phyloP scores from a whole-genome alignment of 23 tunicate species.

The Oikopleura vanhoeffeni region DNA sequence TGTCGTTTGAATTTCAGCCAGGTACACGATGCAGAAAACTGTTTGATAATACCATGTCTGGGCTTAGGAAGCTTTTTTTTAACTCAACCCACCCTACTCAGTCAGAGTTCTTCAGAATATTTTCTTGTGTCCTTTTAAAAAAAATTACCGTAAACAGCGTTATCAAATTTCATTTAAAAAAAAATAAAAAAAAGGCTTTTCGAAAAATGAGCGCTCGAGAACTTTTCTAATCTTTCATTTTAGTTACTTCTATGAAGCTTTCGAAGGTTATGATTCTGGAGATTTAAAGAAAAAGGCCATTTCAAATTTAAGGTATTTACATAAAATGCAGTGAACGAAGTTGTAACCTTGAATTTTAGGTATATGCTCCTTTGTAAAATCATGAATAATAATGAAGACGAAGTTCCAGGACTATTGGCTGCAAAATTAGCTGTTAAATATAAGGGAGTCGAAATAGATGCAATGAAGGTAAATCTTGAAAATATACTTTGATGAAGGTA shows the following conservation, averaged over 20 bases:
- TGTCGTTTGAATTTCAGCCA: no score
- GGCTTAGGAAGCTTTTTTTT: no score
- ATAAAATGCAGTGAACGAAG: not conserved
- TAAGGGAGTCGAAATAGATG: slow-evolving; percentile 66
- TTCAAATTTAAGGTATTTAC: not conserved
- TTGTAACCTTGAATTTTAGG: not conserved
- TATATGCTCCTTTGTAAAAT: not conserved
- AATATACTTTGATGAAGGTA: not conserved
- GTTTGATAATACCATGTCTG: no score
- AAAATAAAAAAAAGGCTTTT: no score
- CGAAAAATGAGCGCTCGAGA: no score
- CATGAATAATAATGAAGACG: slow-evolving; percentile 38
- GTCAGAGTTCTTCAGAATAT: not conserved
- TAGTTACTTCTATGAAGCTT: slow-evolving; percentile 84
- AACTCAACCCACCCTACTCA: no score
- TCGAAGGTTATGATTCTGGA: slow-evolving; percentile 37
- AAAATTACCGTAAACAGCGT: no score
- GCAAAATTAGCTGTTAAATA: slow-evolving; percentile 90
- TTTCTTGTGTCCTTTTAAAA: not conserved
- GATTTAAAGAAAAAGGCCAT: not conserved
- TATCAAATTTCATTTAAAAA: no score
- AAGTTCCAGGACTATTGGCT: slow-evolving; percentile 57
- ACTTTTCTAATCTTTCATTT: no score
- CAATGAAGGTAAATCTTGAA: slow-evolving; percentile 32
- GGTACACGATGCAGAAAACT: no score